Base-by-base conservation (phyloP, 2,888 invertebrate species). In the Acrobasis suavella region DNA sequence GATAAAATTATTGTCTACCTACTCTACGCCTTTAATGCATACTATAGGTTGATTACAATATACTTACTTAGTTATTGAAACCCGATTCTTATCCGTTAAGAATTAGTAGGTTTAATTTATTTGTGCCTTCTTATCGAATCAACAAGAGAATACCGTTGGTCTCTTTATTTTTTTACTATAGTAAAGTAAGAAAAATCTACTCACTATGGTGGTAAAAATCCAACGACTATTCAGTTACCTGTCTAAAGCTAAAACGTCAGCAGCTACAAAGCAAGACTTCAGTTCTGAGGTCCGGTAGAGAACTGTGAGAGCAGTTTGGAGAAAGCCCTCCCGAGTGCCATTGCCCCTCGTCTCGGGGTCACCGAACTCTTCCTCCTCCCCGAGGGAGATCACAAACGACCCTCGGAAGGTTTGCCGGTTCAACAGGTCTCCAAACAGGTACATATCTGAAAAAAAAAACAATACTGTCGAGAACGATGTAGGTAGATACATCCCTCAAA, bases 381-480 rank as follows among this genome's bases (percentile, higher is more conserved):
- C 94, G 75, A 97, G 96, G 12, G 95, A 95, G 66, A 97, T 95
- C 71, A 95, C 94, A 83, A 98, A 96, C 65, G 95, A 96, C 50
- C 96, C 97, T 67, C 97, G 94, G 88, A 97, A 98, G 64, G 96
- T 94, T 83, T 96, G 95, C 81, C 97, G 96, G 76, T 95, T 95
- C 60, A 96, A 92, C 52, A 95, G 95, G 74, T 95, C 95, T 56
- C 95, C 93, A 67, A 95, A 93, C 75, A 96, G 93, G 86, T 95
- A 96, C 85, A 95, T 95, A 80, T 96, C 96, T 96, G 93, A 50
- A 93, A 94, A 72, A 60, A 70, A 70, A 38, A 46, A 59, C 39
- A 51, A 63, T 37, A 37, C 9, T 9, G 17, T 17, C n/a, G 42
- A 10, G 46, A 10, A 46, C 46, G 12, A 2, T 14, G 14, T 46